Conservation (phyloP, 2,888 invertebrate species). For the Anorthoa munda region DNA sequence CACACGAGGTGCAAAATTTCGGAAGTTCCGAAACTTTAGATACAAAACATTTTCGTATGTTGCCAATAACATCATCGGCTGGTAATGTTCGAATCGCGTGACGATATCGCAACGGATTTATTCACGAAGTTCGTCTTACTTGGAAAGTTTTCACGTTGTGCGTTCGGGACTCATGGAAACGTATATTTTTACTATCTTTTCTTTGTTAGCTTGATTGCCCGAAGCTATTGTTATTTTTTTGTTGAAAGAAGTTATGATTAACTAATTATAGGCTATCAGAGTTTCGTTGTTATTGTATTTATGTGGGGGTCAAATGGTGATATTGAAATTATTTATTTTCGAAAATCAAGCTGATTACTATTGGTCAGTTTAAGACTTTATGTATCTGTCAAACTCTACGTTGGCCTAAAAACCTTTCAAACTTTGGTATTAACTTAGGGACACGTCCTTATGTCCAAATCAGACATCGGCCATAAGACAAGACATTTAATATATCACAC, state of each 20-base stretch:
- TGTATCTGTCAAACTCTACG: too few species aligned
- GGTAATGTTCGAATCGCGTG: constrained; percentile 67
- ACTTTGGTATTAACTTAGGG: too few species aligned
- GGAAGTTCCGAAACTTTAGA: constrained; percentile 45
- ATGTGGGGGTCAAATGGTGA: not conserved
- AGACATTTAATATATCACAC: too few species aligned
- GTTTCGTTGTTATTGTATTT: not conserved
- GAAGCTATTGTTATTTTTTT: constrained; percentile 29
- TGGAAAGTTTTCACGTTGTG: constrained; percentile 60
- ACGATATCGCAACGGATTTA: constrained; percentile 44
- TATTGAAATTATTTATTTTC: not conserved
- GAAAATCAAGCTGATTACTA: not conserved
- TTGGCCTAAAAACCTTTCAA: too few species aligned
- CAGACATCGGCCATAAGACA: too few species aligned
- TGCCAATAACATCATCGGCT: constrained; percentile 53
- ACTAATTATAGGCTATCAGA: constrained; percentile 18
- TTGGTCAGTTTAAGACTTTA: too few species aligned
- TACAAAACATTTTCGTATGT: constrained; percentile 54
- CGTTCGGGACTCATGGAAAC: constrained; percentile 36
- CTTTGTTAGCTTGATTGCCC: constrained; percentile 31
- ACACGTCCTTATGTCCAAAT: too few species aligned
- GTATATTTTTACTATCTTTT: constrained; percentile 51
- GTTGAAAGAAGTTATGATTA: constrained; percentile 5
- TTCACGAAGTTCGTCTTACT: constrained; percentile 50
- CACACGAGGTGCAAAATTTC: constrained; percentile 52